Conservation (phyloP, 2,113 vertebrate genomes). For the Pelecanoides urinatrix region DNA sequence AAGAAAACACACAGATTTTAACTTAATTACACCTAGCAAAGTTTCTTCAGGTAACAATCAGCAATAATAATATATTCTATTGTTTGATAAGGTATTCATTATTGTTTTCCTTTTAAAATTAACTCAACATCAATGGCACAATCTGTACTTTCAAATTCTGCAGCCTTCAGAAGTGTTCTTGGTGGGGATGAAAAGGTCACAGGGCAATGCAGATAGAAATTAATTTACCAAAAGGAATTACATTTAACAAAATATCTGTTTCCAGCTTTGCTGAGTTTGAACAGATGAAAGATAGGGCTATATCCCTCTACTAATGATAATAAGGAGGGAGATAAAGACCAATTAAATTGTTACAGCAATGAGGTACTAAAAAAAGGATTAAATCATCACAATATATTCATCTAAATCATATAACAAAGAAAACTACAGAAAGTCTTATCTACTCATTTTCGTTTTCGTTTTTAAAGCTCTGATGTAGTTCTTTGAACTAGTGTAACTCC, state of each 20-base stretch:
- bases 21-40: neutral
- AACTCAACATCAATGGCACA: neutral
- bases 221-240: slow-evolving; percentile 32
- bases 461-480: slow-evolving; percentile 8
- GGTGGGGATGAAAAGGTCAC: neutral
- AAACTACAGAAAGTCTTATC: neutral
- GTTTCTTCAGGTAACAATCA: neutral
- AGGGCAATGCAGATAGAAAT: neutral
- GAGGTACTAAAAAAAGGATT: neutral
- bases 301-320: slow-evolving; percentile 34
- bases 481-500: neutral
- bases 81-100: neutral
- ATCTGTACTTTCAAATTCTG: neutral
- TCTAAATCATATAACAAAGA: slow-evolving; percentile 12
- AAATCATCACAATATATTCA: slow-evolving; percentile 5
- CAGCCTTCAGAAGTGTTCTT: neutral
- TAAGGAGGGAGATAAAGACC: slow-evolving; percentile 38
- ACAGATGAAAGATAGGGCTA: slow-evolving; percentile 56
- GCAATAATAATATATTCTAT: neutral
- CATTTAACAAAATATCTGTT: slow-evolving; percentile 56
- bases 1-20: neutral
- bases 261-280: slow-evolving; percentile 39
- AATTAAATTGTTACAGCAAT: slow-evolving; percentile 27
- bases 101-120: neutral
- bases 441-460: neutral